Evolutionary conservation across 2,113 vertebrate species (phyloP).

Genomic region (Camarhynchus parvulus): DNA sequence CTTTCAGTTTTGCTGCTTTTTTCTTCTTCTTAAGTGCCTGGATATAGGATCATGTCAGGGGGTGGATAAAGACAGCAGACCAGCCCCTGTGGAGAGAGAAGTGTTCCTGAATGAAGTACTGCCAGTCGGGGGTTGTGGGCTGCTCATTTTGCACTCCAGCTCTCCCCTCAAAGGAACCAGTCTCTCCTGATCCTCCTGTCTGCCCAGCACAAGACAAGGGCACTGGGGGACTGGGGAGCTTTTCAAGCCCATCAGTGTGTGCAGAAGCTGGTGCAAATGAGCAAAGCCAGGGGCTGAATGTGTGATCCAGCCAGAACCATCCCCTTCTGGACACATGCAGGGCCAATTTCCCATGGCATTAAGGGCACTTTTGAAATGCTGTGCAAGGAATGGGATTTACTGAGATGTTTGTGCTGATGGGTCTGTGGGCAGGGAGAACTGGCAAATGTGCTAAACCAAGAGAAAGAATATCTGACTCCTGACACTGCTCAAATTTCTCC

Average conservation of each 20-base stretch:
- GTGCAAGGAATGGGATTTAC: not conserved
- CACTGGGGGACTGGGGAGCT: not conserved
- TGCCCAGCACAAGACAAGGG: not conserved
- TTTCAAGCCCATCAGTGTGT: not conserved
- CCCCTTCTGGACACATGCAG: not conserved
- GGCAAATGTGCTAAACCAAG: not conserved
- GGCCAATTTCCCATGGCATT: not conserved
- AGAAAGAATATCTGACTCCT: not conserved
- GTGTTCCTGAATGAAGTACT: not conserved
- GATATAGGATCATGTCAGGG: constrained; percentile 37
- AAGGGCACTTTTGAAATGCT: not conserved
- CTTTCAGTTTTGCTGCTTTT: constrained; percentile 62
- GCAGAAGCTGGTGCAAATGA: not conserved
- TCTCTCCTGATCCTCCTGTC: not conserved
- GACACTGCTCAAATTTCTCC: not conserved
- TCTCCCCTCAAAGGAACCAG: not conserved
- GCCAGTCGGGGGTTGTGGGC: not conserved
- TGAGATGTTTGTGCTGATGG: not conserved
- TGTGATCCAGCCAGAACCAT: not conserved
- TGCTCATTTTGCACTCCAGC: not conserved
- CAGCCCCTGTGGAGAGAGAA: not conserved
- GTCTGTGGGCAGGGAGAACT: not conserved
- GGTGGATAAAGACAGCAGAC: constrained; percentile 24
- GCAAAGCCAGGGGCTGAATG: not conserved
- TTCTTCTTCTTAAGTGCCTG: constrained; percentile 48